Evolutionary conservation across 2,888 invertebrate genomes (phyloP), one percentile per base, ranked within the genome.

Genomic region (Tiliacea citrago): DNA sequence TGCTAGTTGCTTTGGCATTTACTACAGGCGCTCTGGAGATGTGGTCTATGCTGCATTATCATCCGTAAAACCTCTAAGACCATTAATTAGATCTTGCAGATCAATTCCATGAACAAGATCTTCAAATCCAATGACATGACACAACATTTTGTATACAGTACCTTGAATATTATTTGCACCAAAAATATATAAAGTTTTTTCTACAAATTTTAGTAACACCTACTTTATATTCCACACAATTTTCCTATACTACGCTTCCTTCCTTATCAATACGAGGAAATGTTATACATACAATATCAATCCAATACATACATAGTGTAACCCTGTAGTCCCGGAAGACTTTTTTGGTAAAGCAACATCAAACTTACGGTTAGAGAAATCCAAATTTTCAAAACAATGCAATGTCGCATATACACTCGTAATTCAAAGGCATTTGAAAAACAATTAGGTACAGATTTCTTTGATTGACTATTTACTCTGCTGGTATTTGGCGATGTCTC

Each of bases 221-320:
- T 76, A 73, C 68, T 85, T 86, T 74, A 71, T 85, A 84, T 86
- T 86, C 86, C 53, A 57, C 73, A 18, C 84, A 67, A 82, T 71
- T 60, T 79, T 60, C 61, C 24, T 72, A 42, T 66, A 58, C 65
- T 39, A 67, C 45, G 66, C 81, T 75, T 77, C 75, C 81, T 84
- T 47, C 75, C 69, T 75, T 76, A 83, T 77, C 70, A 76, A 73
- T 73, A 71, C 21, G 13, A 75, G 62, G 57, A 75, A 68, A 80
- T 84, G 65, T 62, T 77, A 55, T 63, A 71, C 61, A 55, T 71
- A 75, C 73, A 75, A 62, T 72, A 61, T 71, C 66, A 65, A 39
- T 74, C 29, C 53, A 55, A 63, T 73, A 75, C 39, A 18, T 53
- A 45, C 21, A 55, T 47, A 68, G 42, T 58, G 39, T 39, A 42